phyloP scores from a whole-genome alignment of 2,797 vertebrate genomes.

The Enteromius paludinosus region DNA sequence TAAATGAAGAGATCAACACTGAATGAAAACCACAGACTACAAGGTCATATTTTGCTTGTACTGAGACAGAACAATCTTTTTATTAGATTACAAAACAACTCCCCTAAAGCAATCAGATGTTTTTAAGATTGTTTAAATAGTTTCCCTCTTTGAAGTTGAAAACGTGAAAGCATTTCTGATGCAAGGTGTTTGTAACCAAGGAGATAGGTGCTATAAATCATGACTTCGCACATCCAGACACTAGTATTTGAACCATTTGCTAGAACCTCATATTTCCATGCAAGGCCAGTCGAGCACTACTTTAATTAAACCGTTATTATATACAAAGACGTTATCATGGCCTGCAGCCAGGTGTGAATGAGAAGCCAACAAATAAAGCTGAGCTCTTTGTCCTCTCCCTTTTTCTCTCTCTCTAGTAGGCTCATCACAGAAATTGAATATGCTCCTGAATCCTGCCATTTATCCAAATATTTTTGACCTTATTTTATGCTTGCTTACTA shows the following conservation, averaged over 20 bases:
- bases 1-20: constrained; percentile 23
- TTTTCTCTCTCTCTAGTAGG: constrained; percentile 52
- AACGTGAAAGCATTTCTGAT: not conserved
- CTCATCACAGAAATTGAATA: constrained; percentile 68
- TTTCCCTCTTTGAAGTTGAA: not conserved
- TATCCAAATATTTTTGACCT: constrained; percentile 70
- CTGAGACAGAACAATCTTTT: not conserved
- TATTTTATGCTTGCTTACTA: constrained; percentile 51
- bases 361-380: constrained; percentile 53
- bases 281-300: constrained; percentile 61
- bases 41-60: not conserved
- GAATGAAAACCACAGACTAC: not conserved
- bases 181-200: constrained; percentile 5
- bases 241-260: not conserved
- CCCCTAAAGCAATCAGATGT: not conserved
- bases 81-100: not conserved
- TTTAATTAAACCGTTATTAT: constrained; percentile 79
- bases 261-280: not conserved
- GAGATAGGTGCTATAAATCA: constrained; percentile 11
- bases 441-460: constrained; percentile 67
- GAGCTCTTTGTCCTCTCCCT: constrained; percentile 58
- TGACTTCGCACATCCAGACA: not conserved
- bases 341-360: constrained; percentile 71
- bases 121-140: not conserved
- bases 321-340: constrained; percentile 72